Evolutionary conservation across 2,888 invertebrate species (phyloP), one percentile per base, ranked within the genome.

Genomic region (Lydus trimaculatus): DNA sequence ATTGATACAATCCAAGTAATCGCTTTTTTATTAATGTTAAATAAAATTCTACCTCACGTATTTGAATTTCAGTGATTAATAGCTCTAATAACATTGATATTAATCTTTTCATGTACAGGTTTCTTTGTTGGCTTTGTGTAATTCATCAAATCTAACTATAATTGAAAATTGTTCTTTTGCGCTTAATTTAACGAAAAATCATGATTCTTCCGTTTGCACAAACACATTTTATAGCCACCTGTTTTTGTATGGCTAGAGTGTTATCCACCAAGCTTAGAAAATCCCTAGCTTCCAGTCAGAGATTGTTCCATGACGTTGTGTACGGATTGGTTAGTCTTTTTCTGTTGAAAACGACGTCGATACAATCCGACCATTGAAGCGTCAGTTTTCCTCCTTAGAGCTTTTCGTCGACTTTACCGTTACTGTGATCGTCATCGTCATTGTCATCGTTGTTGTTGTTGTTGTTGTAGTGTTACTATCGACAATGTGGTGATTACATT

Each of bases 401-500:
- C 5, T 52, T 52, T 52, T 2, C 52, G 9, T 43, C 43, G 43
- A 6, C 43, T 43, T 43, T 43, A 17, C 43, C 17, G 48, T 48
- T 20, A 17, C n/a, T 48, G 48, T 17, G 20, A 9, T 17, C 9
- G 48, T 48, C 2, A 20, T 15, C 1, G 59, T 36, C 48, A 31
- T 17, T 43, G 58, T 61, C 65, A 58, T 43, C 28, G 64, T 33
- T n/a, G n/a, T n/a, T n/a, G n/a, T n/a, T n/a, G n/a, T n/a, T n/a
- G n/a, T n/a, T n/a, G n/a, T n/a, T n/a, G n/a, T n/a, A n/a, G 20
- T 52, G 61, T 61, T 52, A 58, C 15, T 52, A 62, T 70, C 78
- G 79, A 81, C 80, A 80, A 81, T 81, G 79, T 69, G 79, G 80
- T 77, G 81, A 82, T 82, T 82, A 82, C 79, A 77, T 79, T 80